Percentiles rank a stretch among this genome's conserved stretches.
phyloP scores from a whole-genome alignment of 2,888 invertebrate species.

The Chironomus tentans region DNA sequence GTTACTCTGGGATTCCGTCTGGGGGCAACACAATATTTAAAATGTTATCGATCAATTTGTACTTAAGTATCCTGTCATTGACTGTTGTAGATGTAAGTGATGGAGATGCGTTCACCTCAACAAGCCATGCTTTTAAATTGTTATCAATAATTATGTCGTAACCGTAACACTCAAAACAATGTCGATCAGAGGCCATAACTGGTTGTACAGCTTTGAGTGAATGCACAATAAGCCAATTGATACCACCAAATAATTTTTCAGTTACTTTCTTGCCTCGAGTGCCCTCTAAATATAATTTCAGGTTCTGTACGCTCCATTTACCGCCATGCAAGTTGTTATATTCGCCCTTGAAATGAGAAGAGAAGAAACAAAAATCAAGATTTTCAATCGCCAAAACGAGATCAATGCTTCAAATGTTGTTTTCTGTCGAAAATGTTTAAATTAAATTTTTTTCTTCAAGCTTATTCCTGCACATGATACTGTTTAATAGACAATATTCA shows the following conservation, averaged over 20 bases:
- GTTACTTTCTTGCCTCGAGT: slow-evolving; percentile 82
- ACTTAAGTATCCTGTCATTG: slow-evolving; percentile 87
- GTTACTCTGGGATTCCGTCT: slow-evolving; percentile 75
- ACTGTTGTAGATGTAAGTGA: slow-evolving; percentile 90
- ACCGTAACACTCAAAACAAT: slow-evolving; percentile 74
- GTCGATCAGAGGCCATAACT: slow-evolving; percentile 83
- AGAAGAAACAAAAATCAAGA: not conserved
- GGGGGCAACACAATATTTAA: slow-evolving; percentile 83
- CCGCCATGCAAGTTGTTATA: slow-evolving; percentile 92
- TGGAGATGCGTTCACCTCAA: slow-evolving; percentile 91
- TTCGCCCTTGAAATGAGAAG: slow-evolving; percentile 55
- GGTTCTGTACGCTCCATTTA: slow-evolving; percentile 86
- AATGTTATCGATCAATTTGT: slow-evolving; percentile 88
- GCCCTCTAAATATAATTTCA: slow-evolving; percentile 81
- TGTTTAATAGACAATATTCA: too few species aligned
- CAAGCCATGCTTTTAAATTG: slow-evolving; percentile 86
- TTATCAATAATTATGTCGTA: slow-evolving; percentile 95
- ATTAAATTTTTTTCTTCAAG: not conserved
- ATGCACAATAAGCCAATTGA: slow-evolving; percentile 83
- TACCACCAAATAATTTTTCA: slow-evolving; percentile 78
- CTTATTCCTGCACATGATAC: not conserved
- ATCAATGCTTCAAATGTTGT: not conserved
- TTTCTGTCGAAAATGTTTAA: not conserved
- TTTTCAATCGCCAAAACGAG: not conserved
- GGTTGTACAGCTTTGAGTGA: slow-evolving; percentile 87